Percentiles rank a stretch among this genome's conserved stretches.
Evolutionary conservation across 2,888 invertebrate genomes (phyloP).

Genomic region (Drosophila peninsularis): DNA sequence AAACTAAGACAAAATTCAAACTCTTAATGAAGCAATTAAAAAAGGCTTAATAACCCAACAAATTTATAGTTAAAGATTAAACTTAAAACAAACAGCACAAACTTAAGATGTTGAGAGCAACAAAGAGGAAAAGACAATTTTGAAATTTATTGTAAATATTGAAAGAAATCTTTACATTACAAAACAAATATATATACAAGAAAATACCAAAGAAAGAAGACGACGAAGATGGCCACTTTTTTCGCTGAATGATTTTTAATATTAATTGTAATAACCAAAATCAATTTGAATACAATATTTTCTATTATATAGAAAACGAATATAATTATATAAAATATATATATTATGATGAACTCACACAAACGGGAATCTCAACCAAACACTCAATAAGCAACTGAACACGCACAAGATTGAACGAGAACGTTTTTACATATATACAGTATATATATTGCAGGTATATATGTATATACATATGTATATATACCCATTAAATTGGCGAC

Average conservation of each 20-base stretch:
- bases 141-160: constrained; percentile 54
- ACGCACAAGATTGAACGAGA: constrained; percentile 65
- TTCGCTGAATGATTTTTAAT: constrained; percentile 63
- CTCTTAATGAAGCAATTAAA: constrained; percentile 59
- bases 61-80: constrained; percentile 16
- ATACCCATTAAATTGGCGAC: constrained; percentile 27
- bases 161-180: constrained; percentile 24
- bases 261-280: constrained; percentile 46
- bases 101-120: constrained; percentile 30
- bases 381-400: constrained; percentile 54
- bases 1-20: constrained; percentile 23
- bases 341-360: constrained; percentile 15
- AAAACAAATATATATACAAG: constrained; percentile 1
- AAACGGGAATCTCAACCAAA: constrained; percentile 24
- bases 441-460: background rate
- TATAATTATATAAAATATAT: constrained; percentile 13
- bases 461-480: constrained; percentile 6
- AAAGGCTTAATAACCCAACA: constrained; percentile 46
- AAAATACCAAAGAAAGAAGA: background rate
- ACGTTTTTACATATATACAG: constrained; percentile 14
- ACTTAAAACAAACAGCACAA: constrained; percentile 22
- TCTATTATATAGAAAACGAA: constrained; percentile 74
- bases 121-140: constrained; percentile 21
- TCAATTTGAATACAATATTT: constrained; percentile 55
- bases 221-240: constrained; percentile 33